Percentiles rank a stretch among this genome's conserved stretches.
Evolutionary conservation across 2,797 vertebrate species (phyloP).

Genomic region (Bradypodion pumilum): DNA sequence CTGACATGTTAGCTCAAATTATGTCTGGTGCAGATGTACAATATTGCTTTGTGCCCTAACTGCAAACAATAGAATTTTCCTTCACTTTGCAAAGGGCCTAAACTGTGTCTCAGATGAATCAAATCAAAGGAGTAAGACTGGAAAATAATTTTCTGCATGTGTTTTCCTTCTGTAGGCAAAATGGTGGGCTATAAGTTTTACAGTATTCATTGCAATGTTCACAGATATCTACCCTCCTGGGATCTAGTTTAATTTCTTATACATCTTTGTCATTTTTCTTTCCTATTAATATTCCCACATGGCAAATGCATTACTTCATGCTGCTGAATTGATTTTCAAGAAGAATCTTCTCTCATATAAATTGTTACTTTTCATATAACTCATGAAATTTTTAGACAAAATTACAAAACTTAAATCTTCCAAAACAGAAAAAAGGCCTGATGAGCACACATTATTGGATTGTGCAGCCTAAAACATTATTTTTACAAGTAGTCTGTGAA

Average conservation of each 20-base stretch:
- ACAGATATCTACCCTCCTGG: constrained; percentile 38
- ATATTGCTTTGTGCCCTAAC: neutral
- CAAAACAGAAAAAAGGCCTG: constrained; percentile 4
- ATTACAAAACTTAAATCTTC: constrained; percentile 20
- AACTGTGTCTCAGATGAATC: constrained; percentile 20
- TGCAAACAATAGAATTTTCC: constrained; percentile 4
- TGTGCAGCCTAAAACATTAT: neutral
- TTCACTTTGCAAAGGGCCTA: neutral
- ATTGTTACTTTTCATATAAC: constrained; percentile 51
- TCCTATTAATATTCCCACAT: constrained; percentile 62
- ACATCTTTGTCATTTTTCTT: constrained; percentile 59
- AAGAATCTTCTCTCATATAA: constrained; percentile 56
- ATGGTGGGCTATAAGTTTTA: constrained; percentile 44
- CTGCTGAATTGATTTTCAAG: constrained; percentile 61
- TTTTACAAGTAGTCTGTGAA: constrained; percentile 16
- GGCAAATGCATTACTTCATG: constrained; percentile 58
- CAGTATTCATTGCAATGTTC: constrained; percentile 37
- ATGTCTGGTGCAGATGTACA: neutral
- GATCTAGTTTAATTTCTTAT: constrained; percentile 62
- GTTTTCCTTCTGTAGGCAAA: constrained; percentile 32
- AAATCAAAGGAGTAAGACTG: constrained; percentile 18
- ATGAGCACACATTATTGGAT: neutral
- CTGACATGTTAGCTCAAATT: neutral
- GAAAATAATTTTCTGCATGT: constrained; percentile 42
- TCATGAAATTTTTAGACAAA: constrained; percentile 36